A percentile compares a stretch with the other conserved stretches of the same genome.
Evolutionary conservation across 2,797 vertebrate genomes (phyloP).

Genomic region (Periparus ater): DNA sequence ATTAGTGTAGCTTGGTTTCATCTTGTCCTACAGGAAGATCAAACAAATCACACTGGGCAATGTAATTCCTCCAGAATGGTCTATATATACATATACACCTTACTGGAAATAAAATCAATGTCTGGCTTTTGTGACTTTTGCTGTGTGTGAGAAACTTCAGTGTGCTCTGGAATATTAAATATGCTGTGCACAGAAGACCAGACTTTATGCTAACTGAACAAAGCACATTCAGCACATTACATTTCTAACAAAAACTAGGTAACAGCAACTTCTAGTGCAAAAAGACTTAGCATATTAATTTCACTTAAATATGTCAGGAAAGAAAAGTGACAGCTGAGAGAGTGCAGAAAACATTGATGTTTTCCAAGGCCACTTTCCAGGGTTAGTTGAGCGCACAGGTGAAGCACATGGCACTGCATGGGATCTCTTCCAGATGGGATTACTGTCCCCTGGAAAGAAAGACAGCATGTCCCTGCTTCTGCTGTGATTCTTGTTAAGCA

Average conservation of each 20-base stretch:
- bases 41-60: neutral
- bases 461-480: neutral
- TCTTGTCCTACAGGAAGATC: neutral
- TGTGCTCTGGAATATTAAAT: neutral
- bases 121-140: neutral
- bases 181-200: neutral
- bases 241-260: neutral
- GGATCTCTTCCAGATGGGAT: neutral
- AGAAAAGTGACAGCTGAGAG: neutral
- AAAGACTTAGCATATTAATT: neutral
- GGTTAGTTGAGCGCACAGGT: rapidly evolving
- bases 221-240: neutral
- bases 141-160: neutral
- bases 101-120: neutral
- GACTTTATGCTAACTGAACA: neutral
- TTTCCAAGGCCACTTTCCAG: neutral
- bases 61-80: neutral
- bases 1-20: neutral
- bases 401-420: neutral
- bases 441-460: neutral
- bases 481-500: neutral
- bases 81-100: neutral
- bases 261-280: neutral
- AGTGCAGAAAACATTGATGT: rapidly evolving
- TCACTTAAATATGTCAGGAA: neutral